These are phyloP conservation scores for Zhuqinia jingwanae DNA, from an alignment of 2,888 invertebrate species.

Conservation along the genomic window DNA sequence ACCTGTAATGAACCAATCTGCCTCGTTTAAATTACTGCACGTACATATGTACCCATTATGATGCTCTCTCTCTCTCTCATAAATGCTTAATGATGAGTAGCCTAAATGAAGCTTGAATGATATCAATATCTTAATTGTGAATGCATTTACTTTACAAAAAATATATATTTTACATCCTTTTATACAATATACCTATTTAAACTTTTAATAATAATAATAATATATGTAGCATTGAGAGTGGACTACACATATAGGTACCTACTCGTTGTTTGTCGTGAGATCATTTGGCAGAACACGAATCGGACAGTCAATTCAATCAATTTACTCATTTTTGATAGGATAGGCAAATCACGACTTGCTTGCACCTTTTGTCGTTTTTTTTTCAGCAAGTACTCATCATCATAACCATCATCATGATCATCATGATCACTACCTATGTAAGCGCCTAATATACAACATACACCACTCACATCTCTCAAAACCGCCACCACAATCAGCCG, in stretches of 20 bases:
- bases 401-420: too few relatives aligned
- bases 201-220: too few relatives aligned
- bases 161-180: neutral
- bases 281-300: slow-evolving; percentile 4
- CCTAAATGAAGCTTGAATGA: slow-evolving; percentile 24
- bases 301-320: slow-evolving; percentile 38
- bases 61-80: too few relatives aligned
- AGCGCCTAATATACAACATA: too few relatives aligned
- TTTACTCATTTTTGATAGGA: slow-evolving; percentile 60
- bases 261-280: too few relatives aligned
- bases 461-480: slow-evolving; percentile 1
- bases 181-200: too few relatives aligned
- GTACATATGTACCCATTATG: too few relatives aligned
- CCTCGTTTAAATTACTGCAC: too few relatives aligned
- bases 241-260: too few relatives aligned
- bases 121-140: slow-evolving; percentile 9
- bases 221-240: too few relatives aligned
- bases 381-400: slow-evolving; percentile 42
- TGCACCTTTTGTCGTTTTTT: slow-evolving; percentile 38
- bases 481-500: slow-evolving; percentile 12
- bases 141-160: neutral
- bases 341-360: slow-evolving; percentile 68
- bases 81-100: slow-evolving; percentile 6
- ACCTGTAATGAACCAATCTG: too few relatives aligned
- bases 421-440: too few relatives aligned